These are phyloP conservation scores for Pyrochroa serraticornis DNA, from an alignment of 2,888 invertebrate species.

Conservation along the genomic window DNA sequence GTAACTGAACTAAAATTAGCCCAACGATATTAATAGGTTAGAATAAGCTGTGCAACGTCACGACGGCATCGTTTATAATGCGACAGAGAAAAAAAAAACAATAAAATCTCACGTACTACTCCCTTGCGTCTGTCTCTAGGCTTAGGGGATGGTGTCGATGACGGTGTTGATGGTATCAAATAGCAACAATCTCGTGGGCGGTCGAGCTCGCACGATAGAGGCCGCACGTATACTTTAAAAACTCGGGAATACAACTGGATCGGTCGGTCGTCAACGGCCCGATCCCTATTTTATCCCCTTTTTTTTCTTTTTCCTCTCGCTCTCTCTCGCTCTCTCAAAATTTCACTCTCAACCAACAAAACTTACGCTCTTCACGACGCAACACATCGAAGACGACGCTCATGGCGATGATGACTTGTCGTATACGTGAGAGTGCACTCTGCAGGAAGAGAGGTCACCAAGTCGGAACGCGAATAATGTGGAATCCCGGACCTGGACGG, in stretches of 20 bases:
- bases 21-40: not conserved
- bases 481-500: slow-evolving; percentile 19
- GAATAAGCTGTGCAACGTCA: slow-evolving; percentile 2
- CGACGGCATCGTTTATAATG: not conserved
- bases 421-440: not conserved
- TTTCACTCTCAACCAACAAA: slow-evolving; percentile 1
- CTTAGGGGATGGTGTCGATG: not conserved
- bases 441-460: slow-evolving; percentile 21
- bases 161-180: not conserved
- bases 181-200: not conserved
- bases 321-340: not conserved
- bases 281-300: not conserved
- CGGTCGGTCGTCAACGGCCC: slow-evolving; percentile 18
- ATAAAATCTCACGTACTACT: slow-evolving; percentile 19
- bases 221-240: slow-evolving; percentile 1
- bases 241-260: slow-evolving; percentile 8
- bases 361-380: slow-evolving; percentile 31
- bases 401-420: slow-evolving; percentile 14
- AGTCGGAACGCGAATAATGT: slow-evolving; percentile 26
- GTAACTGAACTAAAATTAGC: slow-evolving; percentile 1
- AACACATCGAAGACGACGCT: slow-evolving; percentile 21
- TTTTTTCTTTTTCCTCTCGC: not conserved
- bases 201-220: not conserved
- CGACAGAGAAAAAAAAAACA: slow-evolving; percentile 3
- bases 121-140: not conserved